Conservation (phyloP, 1,140 invertebrate genomes). For the Eubasilissa regina region DNA sequence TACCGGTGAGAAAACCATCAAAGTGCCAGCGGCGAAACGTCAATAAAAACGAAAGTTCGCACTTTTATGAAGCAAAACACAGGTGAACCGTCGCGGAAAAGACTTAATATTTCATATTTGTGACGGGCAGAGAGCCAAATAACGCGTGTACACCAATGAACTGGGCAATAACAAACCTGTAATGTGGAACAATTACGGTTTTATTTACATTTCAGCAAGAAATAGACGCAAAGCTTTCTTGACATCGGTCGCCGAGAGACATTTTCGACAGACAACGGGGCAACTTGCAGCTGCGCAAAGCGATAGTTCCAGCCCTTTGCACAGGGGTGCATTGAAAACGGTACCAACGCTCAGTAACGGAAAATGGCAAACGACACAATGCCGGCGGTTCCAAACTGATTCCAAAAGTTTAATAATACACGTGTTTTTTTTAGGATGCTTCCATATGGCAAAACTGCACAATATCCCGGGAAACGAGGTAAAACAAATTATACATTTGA, state of each 20-base stretch:
- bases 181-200: neutral
- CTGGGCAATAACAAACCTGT: neutral
- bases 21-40: neutral
- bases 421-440: neutral
- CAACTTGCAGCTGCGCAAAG: slow-evolving; percentile 40
- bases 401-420: neutral
- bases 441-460: too few relatives aligned
- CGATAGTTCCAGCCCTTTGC: slow-evolving; percentile 2
- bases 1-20: neutral
- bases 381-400: slow-evolving; percentile 7
- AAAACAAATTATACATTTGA: too few relatives aligned
- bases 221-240: slow-evolving; percentile 10
- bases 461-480: too few relatives aligned
- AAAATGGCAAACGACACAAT: slow-evolving; percentile 3
- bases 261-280: slow-evolving; percentile 31
- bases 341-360: slow-evolving; percentile 29
- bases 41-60: slow-evolving; percentile 17
- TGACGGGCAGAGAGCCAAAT: neutral
- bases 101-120: slow-evolving; percentile 8
- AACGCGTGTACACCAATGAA: neutral
- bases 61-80: slow-evolving; percentile 20
- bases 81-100: slow-evolving; percentile 3
- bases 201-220: slow-evolving; percentile 29
- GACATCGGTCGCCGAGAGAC: slow-evolving; percentile 28
- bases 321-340: slow-evolving; percentile 35